Base-by-base conservation (phyloP, 2,888 invertebrate genomes). In the Polyommatus icarus region DNA sequence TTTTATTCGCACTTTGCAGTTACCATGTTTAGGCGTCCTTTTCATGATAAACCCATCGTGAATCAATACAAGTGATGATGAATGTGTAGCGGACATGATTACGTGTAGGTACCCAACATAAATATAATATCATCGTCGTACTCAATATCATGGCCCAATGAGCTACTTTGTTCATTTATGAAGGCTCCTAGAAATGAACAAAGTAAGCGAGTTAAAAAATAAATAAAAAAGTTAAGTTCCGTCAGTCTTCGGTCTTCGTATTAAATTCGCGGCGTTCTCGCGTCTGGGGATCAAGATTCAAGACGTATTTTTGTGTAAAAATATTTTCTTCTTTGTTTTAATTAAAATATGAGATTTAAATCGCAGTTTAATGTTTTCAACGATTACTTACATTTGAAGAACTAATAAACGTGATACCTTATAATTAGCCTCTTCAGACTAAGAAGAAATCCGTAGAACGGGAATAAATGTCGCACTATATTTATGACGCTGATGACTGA, bases 271-370 rank as follows among this genome's bases (percentile, higher is more conserved):
- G 29, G 18, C 29, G 12, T 18, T 15, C 12, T 29, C 67, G 67
- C 67, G 67, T 67, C 67, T 67, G 67, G 67, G 67, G 67, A 67
- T 67, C 67, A 15, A 32, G 67, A 32, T 32, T 67, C 67, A 15
- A 15, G 67, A 67, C 29, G 24, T 12, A 12, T 61, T 61, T 67
- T 67, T 18, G 29, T 29, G 29, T 67, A 67, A 67, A 67, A 32
- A 67, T 29, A 67, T 67, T 67, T 18, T 67, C 67, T 67, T 29
- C 24, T 67, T 67, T 67, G 12, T 67, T 29, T 67, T 29, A 67
- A 32, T 67, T 67, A 67, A 67, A 20, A 20, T 8, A 61, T 10
- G n/a, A n/a, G 20, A 61, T 24, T 20, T 61, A 10, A 1, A 46
- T 46, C 46, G 46, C 46, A 46, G 10, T 46, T 46, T 46, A 3